Evolutionary conservation across 2,888 invertebrate genomes (phyloP).

Genomic region (Amiota mariae): DNA sequence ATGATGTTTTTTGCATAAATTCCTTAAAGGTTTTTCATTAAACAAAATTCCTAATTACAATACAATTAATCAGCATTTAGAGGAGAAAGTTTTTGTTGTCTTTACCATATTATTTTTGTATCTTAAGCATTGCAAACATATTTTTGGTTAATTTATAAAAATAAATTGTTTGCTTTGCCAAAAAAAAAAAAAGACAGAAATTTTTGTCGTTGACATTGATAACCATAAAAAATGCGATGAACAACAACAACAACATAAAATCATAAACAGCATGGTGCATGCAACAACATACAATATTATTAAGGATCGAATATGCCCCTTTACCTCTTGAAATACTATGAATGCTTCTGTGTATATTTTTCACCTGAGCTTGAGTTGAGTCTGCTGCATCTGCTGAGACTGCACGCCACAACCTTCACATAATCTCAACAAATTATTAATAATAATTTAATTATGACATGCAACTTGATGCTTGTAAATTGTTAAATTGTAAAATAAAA

Average conservation of each 20-base stretch:
- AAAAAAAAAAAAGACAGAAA: not conserved
- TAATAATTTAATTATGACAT: constrained; percentile 62
- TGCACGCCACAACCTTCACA: constrained; percentile 16
- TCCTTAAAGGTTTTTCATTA: too few species aligned
- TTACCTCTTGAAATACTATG: too few species aligned
- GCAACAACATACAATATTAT: not conserved
- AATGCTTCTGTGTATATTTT: too few species aligned
- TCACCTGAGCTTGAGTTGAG: not conserved
- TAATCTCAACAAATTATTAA: constrained; percentile 31
- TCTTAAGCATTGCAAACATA: not conserved
- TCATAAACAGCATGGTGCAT: constrained; percentile 8
- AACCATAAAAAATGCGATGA: constrained; percentile 1
- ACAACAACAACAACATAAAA: constrained; percentile 10
- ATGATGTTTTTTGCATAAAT: too few species aligned
- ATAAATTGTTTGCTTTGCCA: constrained; percentile 20
- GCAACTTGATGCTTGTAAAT: constrained; percentile 30
- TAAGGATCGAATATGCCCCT: too few species aligned
- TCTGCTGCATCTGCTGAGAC: not conserved
- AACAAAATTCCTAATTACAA: constrained; percentile 17
- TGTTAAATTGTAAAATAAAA: constrained; percentile 8
- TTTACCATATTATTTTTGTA: not conserved
- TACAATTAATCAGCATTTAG: constrained; percentile 26
- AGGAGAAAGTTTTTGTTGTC: constrained; percentile 17
- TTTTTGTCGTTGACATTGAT: constrained; percentile 25
- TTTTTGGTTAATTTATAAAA: constrained; percentile 4